phyloP scores from a whole-genome alignment of 2,113 vertebrate genomes.

The Anolis sagrei region DNA sequence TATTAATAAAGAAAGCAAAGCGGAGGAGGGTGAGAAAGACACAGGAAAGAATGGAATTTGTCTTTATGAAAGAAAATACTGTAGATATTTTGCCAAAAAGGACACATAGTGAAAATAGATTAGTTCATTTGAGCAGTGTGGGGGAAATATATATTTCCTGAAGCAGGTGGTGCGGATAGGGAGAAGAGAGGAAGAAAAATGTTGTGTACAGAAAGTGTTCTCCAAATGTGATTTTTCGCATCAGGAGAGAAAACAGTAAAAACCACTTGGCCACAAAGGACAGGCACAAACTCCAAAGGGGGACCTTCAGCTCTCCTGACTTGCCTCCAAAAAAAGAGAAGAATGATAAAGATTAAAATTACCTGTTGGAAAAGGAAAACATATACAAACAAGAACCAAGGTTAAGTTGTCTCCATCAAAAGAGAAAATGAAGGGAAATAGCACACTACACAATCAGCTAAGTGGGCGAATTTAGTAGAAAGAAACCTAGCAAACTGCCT shows the following conservation, averaged over 20 bases:
- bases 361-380: slow-evolving; percentile 3
- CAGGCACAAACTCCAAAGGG: slow-evolving; percentile 64
- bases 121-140: slow-evolving; percentile 81
- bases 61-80: slow-evolving; percentile 83
- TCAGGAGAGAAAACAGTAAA: slow-evolving; percentile 74
- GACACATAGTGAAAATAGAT: slow-evolving; percentile 85
- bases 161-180: slow-evolving; percentile 80
- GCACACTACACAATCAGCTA: slow-evolving; percentile 55
- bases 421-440: slow-evolving; percentile 56
- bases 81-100: slow-evolving; percentile 82
- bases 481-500: slow-evolving; percentile 19
- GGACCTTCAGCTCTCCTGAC: slow-evolving; percentile 26
- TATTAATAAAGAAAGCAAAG: slow-evolving; percentile 28
- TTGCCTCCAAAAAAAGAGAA: not conserved
- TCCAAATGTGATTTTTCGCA: slow-evolving; percentile 79
- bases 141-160: slow-evolving; percentile 81
- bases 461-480: slow-evolving; percentile 49
- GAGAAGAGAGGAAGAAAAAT: slow-evolving; percentile 80
- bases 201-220: slow-evolving; percentile 73
- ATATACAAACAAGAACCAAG: slow-evolving; percentile 61
- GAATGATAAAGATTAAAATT: no score
- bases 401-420: slow-evolving; percentile 47
- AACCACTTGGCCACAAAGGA: slow-evolving; percentile 62
- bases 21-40: slow-evolving; percentile 51
- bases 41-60: slow-evolving; percentile 74